phyloP scores from a whole-genome alignment of 2,888 invertebrate species.

The Conops quadrifasciatus region DNA sequence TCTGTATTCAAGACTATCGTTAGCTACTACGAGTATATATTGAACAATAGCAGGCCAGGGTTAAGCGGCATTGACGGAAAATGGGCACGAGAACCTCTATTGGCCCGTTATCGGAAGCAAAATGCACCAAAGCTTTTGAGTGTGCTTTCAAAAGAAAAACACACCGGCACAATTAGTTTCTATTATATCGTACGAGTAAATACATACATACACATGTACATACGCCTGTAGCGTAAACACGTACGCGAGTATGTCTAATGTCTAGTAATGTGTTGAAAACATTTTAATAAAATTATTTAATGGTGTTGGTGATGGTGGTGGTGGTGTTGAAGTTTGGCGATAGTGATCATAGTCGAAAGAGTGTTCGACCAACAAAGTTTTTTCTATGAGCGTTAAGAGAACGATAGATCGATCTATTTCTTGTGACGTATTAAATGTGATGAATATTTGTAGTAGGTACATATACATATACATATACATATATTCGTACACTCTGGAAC shows the following conservation, averaged over 20 bases:
- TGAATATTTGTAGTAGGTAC: too few species aligned
- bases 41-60: constrained; percentile 62
- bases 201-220: neutral
- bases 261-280: neutral
- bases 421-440: too few species aligned
- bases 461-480: too few species aligned
- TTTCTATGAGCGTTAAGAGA: too few species aligned
- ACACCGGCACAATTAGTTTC: neutral
- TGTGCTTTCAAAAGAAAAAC: constrained; percentile 15
- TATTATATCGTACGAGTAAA: neutral
- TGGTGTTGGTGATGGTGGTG: too few species aligned
- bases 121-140: constrained; percentile 54
- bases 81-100: constrained; percentile 56
- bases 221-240: constrained; percentile 12
- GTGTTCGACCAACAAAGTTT: too few species aligned
- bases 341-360: too few species aligned
- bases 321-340: too few species aligned
- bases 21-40: constrained; percentile 53
- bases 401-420: too few species aligned
- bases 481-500: too few species aligned
- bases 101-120: constrained; percentile 57
- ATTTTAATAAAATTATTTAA: too few species aligned
- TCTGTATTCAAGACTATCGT: constrained; percentile 39
- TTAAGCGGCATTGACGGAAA: constrained; percentile 59
- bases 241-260: constrained; percentile 2